Evolutionary conservation across 2,797 vertebrate species (phyloP).

Genomic region (Gymnopithys bicolor): DNA sequence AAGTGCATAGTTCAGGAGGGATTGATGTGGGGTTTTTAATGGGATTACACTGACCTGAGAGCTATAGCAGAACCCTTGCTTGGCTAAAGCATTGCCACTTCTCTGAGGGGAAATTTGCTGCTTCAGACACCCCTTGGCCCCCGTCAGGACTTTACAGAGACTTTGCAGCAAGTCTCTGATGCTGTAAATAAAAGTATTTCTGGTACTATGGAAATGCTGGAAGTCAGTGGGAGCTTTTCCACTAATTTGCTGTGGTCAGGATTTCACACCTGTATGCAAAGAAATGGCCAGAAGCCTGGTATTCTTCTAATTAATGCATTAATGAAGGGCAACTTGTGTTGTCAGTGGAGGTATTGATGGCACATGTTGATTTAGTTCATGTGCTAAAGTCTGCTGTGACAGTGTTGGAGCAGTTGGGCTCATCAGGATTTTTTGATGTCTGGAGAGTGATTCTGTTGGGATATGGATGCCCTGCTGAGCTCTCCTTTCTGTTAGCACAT

Average conservation of each 20-base stretch:
- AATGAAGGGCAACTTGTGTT: background rate
- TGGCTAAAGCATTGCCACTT: background rate
- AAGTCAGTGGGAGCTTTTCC: background rate
- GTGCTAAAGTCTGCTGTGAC: background rate
- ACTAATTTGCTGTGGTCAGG: background rate
- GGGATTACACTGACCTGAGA: background rate
- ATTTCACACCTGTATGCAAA: background rate
- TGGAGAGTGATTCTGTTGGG: background rate
- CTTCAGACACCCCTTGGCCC: background rate
- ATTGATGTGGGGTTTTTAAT: fast-evolving
- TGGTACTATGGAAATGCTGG: background rate
- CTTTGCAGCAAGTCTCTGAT: background rate
- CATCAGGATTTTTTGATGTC: background rate
- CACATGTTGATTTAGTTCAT: background rate
- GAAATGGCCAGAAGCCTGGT: background rate
- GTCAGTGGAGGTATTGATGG: background rate
- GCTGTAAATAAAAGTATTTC: background rate
- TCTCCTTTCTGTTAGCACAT: background rate
- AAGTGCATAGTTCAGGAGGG: background rate
- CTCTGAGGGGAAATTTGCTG: background rate
- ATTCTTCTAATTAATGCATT: background rate
- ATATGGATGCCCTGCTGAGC: background rate
- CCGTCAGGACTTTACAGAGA: background rate
- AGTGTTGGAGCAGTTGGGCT: background rate
- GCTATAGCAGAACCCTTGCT: background rate